Conservation (phyloP, 2,888 invertebrate genomes). For the Xylocampa areola region DNA sequence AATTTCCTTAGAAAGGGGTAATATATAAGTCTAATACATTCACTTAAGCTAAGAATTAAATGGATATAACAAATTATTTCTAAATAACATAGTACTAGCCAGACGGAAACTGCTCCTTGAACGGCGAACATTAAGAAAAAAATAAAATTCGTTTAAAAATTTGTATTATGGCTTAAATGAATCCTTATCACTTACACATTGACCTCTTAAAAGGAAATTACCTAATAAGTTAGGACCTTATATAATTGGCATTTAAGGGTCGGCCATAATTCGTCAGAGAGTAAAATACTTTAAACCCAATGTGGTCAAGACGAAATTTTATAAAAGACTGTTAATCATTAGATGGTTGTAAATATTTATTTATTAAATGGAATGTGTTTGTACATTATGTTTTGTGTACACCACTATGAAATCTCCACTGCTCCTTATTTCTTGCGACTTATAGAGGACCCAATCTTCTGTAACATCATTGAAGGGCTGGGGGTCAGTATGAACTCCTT, state of each 20-base stretch:
- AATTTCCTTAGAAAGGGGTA: too few relatives aligned
- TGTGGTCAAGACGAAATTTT: slow-evolving; percentile 15
- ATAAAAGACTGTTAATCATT: slow-evolving; percentile 55
- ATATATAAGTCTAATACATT: too few relatives aligned
- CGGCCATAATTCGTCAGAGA: neutral
- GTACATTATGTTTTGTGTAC: slow-evolving; percentile 75
- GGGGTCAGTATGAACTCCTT: slow-evolving; percentile 92
- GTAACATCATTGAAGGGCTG: slow-evolving; percentile 91
- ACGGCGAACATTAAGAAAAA: too few relatives aligned
- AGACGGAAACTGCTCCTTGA: too few relatives aligned
- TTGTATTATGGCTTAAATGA: too few relatives aligned
- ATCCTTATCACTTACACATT: too few relatives aligned
- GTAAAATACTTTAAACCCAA: neutral
- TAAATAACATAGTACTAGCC: too few relatives aligned
- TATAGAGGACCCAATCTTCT: slow-evolving; percentile 89
- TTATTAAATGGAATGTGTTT: slow-evolving; percentile 59
- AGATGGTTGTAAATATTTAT: slow-evolving; percentile 43
- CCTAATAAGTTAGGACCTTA: too few relatives aligned
- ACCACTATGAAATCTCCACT: slow-evolving; percentile 92
- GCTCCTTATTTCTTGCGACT: slow-evolving; percentile 89
- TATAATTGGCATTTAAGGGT: slow-evolving; percentile 26
- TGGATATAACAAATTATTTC: too few relatives aligned
- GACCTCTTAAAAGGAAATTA: too few relatives aligned
- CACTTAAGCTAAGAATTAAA: too few relatives aligned
- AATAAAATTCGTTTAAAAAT: too few relatives aligned